Base-by-base conservation (phyloP, 2,113 vertebrate species). In the Thunnus thynnus region DNA sequence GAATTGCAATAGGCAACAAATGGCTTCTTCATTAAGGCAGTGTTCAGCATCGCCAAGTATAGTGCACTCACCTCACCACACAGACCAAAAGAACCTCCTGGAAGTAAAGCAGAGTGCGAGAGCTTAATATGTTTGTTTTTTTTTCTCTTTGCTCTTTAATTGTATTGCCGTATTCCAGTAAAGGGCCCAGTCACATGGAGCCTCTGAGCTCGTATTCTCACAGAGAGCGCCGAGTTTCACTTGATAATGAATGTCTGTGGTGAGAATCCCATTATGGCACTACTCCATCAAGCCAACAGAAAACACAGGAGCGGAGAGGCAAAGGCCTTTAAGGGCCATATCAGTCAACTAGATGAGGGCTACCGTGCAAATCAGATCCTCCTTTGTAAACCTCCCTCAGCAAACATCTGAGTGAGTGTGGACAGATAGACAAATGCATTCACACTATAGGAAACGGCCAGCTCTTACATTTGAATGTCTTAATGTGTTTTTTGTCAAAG, bases 91-190 rank as follows among this genome's bases (percentile, higher is more conserved):
- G 93, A 91, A 93, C 88, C 91, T 94, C 88, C 85, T 93, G 88
- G 84, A 92, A 93, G 90, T 87, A 91, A 91, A 89, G 91, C 86
- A 89, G 81, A 86, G 83, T 69, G 84, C 82, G 82, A 86, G 85
- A 82, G 85, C 60, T 85, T 91, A 88, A 91, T 92, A 92, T 92
- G 88, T 88, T 91, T 88, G 80, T 82, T 82, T 68, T 72, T 72
- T 80, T 73, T 72, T 46, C 41, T 80, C 76, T 76, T 84, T 69
- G 73, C 82, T 85, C 86, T 92, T 93, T 94, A 90, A 94, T 94
- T 90, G 91, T 92, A 88, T 92, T 94, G 94, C 75, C n/a, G 44
- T 91, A 86, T 95, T 95, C 95, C 94, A 91, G 95, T 94, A 95
- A 95, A 93, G 88, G 78, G 78, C 79, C 76, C 32, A 78, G 84